Percentiles rank a stretch among this genome's conserved stretches.
Conservation (phyloP, 2,797 vertebrate species). For the Hemibagrus guttatus region DNA sequence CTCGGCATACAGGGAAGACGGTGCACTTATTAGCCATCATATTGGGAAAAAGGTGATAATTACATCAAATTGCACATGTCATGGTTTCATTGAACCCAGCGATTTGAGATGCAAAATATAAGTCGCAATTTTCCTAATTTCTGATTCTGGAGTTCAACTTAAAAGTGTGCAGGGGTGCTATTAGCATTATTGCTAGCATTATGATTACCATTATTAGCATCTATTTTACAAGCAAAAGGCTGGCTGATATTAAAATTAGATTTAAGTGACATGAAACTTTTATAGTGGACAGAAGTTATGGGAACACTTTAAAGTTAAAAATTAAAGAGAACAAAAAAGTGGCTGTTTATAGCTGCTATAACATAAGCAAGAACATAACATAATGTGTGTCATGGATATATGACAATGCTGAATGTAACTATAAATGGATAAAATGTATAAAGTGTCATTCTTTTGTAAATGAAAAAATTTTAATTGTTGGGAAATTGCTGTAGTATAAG, state of each 20-base stretch:
- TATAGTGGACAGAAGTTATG: not conserved
- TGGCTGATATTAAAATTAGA: slow-evolving; percentile 63
- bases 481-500: not conserved
- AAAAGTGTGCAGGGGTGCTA: slow-evolving; percentile 22
- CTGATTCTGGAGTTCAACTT: slow-evolving; percentile 24
- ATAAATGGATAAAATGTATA: not conserved
- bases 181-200: slow-evolving; percentile 9
- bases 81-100: slow-evolving; percentile 37
- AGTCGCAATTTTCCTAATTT: slow-evolving; percentile 14
- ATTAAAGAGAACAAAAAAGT: not conserved
- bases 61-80: slow-evolving; percentile 56
- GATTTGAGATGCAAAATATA: slow-evolving; percentile 51
- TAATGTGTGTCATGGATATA: not conserved
- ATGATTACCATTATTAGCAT: slow-evolving; percentile 17
- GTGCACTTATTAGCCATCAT: slow-evolving; percentile 56
- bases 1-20: slow-evolving; percentile 43
- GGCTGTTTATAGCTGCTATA: not conserved
- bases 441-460: not conserved
- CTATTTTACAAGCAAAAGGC: slow-evolving; percentile 3
- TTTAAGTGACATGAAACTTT: slow-evolving; percentile 18
- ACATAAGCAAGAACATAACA: not conserved
- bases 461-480: not conserved
- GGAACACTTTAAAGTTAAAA: not conserved
- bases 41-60: slow-evolving; percentile 55
- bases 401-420: too few relatives aligned